Evolutionary conservation across 2,797 vertebrate genomes (phyloP).

Genomic region (Falco peregrinus): DNA sequence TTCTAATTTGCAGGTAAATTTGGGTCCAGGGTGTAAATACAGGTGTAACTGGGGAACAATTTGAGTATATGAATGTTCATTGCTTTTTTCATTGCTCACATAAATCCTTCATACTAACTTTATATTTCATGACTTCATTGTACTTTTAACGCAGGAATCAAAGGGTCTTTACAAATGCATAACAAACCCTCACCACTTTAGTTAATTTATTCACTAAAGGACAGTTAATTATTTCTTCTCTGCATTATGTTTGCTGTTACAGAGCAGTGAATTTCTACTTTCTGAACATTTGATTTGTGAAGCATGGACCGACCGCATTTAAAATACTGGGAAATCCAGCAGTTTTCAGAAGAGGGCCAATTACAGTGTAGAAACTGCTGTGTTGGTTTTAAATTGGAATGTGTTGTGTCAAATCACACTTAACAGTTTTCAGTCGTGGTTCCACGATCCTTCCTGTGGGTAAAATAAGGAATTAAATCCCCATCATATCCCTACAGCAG

Average conservation of each 20-base stretch:
- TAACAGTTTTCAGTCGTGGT: neutral
- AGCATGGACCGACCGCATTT: neutral
- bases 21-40: neutral
- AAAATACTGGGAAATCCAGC: neutral
- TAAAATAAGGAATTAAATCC: conserved; percentile 28
- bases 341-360: neutral
- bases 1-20: neutral
- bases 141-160: neutral
- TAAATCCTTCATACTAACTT: neutral
- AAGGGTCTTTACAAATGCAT: neutral
- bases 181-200: neutral
- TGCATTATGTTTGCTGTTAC: neutral
- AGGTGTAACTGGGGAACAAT: neutral
- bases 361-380: neutral
- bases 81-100: neutral
- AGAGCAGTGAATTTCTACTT: neutral
- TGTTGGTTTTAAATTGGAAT: conserved; percentile 23
- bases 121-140: neutral
- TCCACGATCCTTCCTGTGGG: neutral
- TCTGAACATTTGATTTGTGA: neutral
- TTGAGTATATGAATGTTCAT: neutral
- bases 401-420: neutral
- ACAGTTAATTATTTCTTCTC: neutral
- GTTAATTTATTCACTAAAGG: neutral
- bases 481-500: neutral